phyloP scores from a whole-genome alignment of 2,888 invertebrate species.

The Nomada fucata region DNA sequence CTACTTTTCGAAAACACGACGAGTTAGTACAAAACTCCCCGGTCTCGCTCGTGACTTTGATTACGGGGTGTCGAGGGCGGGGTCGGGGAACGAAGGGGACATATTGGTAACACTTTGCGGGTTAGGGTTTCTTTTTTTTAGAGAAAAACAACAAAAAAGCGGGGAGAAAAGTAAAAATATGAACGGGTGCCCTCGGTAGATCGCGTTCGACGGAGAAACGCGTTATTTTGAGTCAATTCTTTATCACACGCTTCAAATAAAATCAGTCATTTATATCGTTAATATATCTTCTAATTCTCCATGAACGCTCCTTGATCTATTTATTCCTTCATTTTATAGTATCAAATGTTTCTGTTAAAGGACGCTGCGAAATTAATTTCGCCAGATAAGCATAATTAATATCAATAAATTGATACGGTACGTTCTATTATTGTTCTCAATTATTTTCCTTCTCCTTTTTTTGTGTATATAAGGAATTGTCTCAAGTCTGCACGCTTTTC shows the following conservation, averaged over 20 bases:
- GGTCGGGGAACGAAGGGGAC: constrained; percentile 23
- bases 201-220: constrained; percentile 47
- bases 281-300: background rate
- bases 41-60: constrained; percentile 61
- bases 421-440: background rate
- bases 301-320: background rate
- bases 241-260: background rate
- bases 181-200: constrained; percentile 47
- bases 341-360: background rate
- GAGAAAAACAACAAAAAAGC: constrained; percentile 65
- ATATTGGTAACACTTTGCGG: constrained; percentile 44
- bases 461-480: constrained; percentile 6
- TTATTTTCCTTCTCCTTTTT: background rate
- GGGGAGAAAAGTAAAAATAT: constrained; percentile 63
- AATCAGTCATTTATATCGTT: background rate
- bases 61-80: constrained; percentile 41
- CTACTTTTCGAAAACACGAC: constrained; percentile 65
- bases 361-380: background rate
- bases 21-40: constrained; percentile 73
- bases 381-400: too few species aligned
- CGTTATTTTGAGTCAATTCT: constrained; percentile 38
- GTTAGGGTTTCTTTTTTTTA: constrained; percentile 51
- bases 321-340: background rate
- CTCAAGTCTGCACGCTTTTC: constrained; percentile 24
- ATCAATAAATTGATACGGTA: too few species aligned